phyloP scores from a whole-genome alignment of 2,113 vertebrate genomes.

The Anseranas semipalmata region DNA sequence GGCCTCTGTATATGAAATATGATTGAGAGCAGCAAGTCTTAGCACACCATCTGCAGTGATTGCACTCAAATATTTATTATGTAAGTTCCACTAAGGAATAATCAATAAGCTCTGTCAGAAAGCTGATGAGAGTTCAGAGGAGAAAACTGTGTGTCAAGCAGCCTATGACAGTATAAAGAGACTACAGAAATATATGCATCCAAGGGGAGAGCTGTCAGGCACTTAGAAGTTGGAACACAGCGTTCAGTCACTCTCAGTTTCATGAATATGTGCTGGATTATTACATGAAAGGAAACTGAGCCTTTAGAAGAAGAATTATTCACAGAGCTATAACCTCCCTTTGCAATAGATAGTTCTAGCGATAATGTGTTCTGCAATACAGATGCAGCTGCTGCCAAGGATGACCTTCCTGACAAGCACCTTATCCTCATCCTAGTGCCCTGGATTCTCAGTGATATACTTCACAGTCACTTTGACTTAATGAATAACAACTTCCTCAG shows the following conservation, averaged over 20 bases:
- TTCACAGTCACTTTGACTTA: not conserved
- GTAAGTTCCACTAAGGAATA: conserved; percentile 26
- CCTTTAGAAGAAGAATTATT: not conserved
- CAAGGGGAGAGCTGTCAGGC: conserved; percentile 29
- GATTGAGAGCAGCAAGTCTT: not conserved
- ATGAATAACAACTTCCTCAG: not conserved
- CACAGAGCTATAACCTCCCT: not conserved
- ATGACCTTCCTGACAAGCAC: conserved; percentile 12
- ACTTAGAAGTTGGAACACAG: not conserved
- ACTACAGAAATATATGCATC: conserved; percentile 30
- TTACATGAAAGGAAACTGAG: conserved; percentile 3
- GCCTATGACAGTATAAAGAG: conserved; percentile 39
- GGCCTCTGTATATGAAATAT: not conserved
- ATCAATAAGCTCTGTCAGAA: conserved; percentile 31
- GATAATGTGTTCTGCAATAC: not conserved
- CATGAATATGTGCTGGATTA: not conserved
- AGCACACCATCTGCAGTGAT: conserved; percentile 23
- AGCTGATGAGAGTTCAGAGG: conserved; percentile 27
- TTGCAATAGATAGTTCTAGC: not conserved
- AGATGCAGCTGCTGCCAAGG: not conserved
- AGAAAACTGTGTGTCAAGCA: conserved; percentile 26
- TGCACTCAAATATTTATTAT: conserved; percentile 35
- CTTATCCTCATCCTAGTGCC: not conserved
- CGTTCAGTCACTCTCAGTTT: conserved; percentile 10
- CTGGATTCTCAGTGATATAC: not conserved